Conservation (phyloP, 2,113 vertebrate genomes). For the Lophius piscatorius region DNA sequence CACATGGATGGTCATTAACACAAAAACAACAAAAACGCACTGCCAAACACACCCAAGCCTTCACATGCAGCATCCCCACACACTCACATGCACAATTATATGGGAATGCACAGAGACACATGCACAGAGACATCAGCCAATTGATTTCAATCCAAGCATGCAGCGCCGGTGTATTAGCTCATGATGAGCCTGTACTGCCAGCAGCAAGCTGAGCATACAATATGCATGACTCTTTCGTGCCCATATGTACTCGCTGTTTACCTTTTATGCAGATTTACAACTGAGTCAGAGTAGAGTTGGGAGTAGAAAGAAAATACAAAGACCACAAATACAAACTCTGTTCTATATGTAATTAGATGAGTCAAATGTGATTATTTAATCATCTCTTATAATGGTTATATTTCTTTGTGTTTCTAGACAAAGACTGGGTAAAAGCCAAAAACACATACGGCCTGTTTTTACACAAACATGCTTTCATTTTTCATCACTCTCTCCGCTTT, state of each 20-base stretch:
- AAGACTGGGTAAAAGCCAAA: no score
- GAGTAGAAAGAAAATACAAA: no score
- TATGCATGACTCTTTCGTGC: constrained; percentile 20
- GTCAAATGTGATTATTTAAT: no score
- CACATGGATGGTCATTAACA: constrained; percentile 10
- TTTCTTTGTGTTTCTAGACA: no score
- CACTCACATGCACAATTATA: constrained; percentile 23
- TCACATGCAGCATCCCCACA: constrained; percentile 1
- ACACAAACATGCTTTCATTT: neutral
- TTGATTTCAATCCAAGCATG: constrained; percentile 59
- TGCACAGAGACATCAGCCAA: constrained; percentile 42
- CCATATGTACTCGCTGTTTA: no score
- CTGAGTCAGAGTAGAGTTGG: no score
- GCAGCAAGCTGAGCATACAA: constrained; percentile 26
- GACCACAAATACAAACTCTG: no score
- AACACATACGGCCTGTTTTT: no score
- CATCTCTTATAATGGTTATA: no score
- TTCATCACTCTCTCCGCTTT: constrained; percentile 6
- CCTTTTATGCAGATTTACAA: no score
- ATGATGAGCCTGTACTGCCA: constrained; percentile 50
- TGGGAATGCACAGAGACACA: constrained; percentile 15
- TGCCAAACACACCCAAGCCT: constrained; percentile 3
- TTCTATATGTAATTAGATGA: no score
- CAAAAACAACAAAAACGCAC: constrained; percentile 6
- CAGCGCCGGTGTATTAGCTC: constrained; percentile 55